Conservation (phyloP, 2,797 vertebrate species). For the Trematomus bernacchii region DNA sequence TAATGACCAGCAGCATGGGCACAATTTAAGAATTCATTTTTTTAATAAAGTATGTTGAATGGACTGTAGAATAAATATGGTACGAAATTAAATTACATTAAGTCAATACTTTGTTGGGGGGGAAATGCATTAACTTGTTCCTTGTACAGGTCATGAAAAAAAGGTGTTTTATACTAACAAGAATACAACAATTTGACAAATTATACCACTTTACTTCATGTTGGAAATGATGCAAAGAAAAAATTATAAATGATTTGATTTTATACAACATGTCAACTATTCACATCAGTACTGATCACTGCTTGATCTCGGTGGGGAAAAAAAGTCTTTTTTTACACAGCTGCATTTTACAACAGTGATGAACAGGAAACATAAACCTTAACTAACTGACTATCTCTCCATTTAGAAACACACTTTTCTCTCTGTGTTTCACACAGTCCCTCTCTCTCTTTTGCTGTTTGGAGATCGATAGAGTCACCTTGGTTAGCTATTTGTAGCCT, state of each 20-base stretch:
- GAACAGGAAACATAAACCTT: conserved; percentile 57
- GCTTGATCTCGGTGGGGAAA: not conserved
- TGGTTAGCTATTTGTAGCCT: conserved; percentile 88
- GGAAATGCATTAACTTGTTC: conserved; percentile 12
- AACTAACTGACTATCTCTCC: conserved; percentile 51
- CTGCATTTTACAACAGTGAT: conserved; percentile 47
- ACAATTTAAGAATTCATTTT: not conserved
- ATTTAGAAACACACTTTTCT: conserved; percentile 70
- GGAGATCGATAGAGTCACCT: conserved; percentile 89
- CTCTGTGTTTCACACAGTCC: conserved; percentile 40
- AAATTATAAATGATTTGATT: not conserved
- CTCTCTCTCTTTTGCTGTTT: conserved; percentile 65
- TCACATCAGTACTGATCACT: not conserved
- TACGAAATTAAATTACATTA: not conserved
- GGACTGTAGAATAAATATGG: not conserved
- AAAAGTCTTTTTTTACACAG: conserved; percentile 39
- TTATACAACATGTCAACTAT: not conserved
- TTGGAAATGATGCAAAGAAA: not conserved
- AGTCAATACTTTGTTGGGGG: not conserved
- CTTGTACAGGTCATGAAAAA: not conserved
- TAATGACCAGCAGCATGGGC: conserved; percentile 14
- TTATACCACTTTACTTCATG: not conserved
- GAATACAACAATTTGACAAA: conserved; percentile 1
- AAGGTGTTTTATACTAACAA: not conserved
- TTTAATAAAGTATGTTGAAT: conserved; percentile 1